A percentile compares a stretch with the other conserved stretches of the same genome.
These are phyloP conservation scores for Epistrophella euchroma DNA, from an alignment of 2,888 invertebrate species.

Conservation along the genomic window DNA sequence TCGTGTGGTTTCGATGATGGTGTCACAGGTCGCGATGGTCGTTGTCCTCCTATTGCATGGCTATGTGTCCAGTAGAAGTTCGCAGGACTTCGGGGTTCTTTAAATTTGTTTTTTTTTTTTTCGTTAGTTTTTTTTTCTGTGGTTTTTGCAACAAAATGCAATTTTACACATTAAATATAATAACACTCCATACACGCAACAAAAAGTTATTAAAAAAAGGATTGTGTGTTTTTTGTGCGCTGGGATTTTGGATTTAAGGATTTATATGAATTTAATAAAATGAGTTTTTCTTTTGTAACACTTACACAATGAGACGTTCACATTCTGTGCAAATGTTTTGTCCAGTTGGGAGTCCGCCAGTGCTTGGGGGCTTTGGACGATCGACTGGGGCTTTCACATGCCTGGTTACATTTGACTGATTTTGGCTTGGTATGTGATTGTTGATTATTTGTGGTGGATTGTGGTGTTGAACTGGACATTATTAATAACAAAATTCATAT, in stretches of 20 bases:
- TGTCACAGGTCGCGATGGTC: constrained; percentile 85
- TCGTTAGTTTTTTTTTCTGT: constrained; percentile 32
- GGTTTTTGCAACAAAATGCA: constrained; percentile 22
- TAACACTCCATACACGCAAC: constrained; percentile 55
- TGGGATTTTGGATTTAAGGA: constrained; percentile 26
- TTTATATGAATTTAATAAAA: constrained; percentile 41
- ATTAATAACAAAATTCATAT: constrained; percentile 50
- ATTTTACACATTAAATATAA: constrained; percentile 36
- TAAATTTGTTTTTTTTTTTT: constrained; percentile 51
- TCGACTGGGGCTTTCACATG: constrained; percentile 91
- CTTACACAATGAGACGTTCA: constrained; percentile 99
- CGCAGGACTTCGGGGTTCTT: constrained; percentile 82
- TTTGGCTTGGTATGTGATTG: constrained; percentile 77
- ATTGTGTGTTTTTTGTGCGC: constrained; percentile 37
- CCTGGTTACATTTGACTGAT: constrained; percentile 82
- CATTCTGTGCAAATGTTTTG: constrained; percentile 98
- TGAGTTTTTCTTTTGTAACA: constrained; percentile 82
- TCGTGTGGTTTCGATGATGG: constrained; percentile 81
- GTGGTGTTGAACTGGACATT: constrained; percentile 76
- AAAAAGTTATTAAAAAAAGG: constrained; percentile 30
- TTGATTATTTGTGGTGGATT: constrained; percentile 76
- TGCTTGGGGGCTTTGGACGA: constrained; percentile 87
- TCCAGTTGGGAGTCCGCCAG: constrained; percentile 91
- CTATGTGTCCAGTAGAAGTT: constrained; percentile 90
- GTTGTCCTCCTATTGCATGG: constrained; percentile 88